These are phyloP conservation scores for Tinea pellionella DNA, from an alignment of 2,888 invertebrate genomes.

Conservation along the genomic window DNA sequence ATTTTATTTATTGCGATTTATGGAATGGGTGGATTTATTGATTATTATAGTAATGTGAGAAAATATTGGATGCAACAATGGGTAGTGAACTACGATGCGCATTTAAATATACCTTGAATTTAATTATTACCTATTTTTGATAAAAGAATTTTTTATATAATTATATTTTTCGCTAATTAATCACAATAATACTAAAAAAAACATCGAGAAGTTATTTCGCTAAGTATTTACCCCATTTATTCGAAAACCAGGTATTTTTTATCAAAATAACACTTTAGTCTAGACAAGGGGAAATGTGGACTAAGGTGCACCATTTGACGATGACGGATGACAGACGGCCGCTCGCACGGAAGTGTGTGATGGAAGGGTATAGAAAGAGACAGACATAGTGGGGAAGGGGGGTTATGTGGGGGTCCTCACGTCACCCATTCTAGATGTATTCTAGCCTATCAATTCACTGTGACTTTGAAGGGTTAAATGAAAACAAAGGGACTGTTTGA, in stretches of 20 bases:
- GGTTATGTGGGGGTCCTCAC: conserved; percentile 22
- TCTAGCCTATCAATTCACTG: conserved; percentile 43
- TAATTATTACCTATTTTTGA: too few relatives aligned
- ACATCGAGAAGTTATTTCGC: too few relatives aligned
- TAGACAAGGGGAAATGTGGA: neutral
- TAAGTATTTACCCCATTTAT: too few relatives aligned
- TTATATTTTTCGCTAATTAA: too few relatives aligned
- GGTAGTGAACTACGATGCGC: too few relatives aligned
- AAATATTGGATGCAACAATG: too few relatives aligned
- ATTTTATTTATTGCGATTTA: neutral
- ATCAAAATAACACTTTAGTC: neutral
- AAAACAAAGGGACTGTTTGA: conserved; percentile 22
- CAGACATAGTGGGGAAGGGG: conserved; percentile 17
- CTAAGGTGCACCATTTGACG: conserved; percentile 35
- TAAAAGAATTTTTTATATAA: too few relatives aligned
- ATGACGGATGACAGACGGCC: conserved; percentile 47
- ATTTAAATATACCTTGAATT: too few relatives aligned
- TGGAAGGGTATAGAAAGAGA: conserved; percentile 27
- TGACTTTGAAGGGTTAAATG: conserved; percentile 47
- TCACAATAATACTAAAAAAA: too few relatives aligned
- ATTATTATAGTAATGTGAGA: neutral
- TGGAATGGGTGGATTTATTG: neutral
- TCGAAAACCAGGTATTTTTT: too few relatives aligned
- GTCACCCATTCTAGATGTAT: conserved; percentile 44
- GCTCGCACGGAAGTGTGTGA: conserved; percentile 21